Conservation (phyloP, 2,888 invertebrate species). For the Pollenia griseotomentosa region DNA sequence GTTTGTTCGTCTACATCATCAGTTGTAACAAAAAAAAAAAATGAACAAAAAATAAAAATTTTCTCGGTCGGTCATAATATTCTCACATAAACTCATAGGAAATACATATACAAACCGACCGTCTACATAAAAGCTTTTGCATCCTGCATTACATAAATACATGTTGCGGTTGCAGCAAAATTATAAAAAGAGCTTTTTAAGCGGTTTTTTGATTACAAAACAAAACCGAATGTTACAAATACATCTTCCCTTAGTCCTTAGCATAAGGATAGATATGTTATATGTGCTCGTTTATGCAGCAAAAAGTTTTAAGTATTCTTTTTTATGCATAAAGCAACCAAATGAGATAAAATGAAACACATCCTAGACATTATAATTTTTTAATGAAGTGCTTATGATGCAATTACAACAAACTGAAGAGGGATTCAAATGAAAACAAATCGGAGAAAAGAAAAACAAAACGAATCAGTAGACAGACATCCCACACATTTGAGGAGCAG, state of each 20-base stretch:
- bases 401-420: conserved; percentile 76
- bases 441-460: conserved; percentile 41
- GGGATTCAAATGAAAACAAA: conserved; percentile 64
- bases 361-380: conserved; percentile 80
- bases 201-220: conserved; percentile 72
- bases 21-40: conserved; percentile 17
- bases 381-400: conserved; percentile 82
- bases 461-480: conserved; percentile 61
- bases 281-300: not conserved
- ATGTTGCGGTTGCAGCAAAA: conserved; percentile 74
- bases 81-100: conserved; percentile 2
- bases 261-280: not conserved
- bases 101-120: not conserved
- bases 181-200: conserved; percentile 73
- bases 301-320: conserved; percentile 25
- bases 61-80: conserved; percentile 15
- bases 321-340: conserved; percentile 28
- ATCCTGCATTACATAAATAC: conserved; percentile 61
- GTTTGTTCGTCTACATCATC: conserved; percentile 47
- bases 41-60: conserved; percentile 32
- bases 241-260: conserved; percentile 9
- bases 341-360: conserved; percentile 60
- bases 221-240: conserved; percentile 58
- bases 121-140: conserved; percentile 37
- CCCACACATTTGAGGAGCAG: conserved; percentile 41